Evolutionary conservation across 2,888 invertebrate genomes (phyloP).

Genomic region (Sarcophaga variegata): DNA sequence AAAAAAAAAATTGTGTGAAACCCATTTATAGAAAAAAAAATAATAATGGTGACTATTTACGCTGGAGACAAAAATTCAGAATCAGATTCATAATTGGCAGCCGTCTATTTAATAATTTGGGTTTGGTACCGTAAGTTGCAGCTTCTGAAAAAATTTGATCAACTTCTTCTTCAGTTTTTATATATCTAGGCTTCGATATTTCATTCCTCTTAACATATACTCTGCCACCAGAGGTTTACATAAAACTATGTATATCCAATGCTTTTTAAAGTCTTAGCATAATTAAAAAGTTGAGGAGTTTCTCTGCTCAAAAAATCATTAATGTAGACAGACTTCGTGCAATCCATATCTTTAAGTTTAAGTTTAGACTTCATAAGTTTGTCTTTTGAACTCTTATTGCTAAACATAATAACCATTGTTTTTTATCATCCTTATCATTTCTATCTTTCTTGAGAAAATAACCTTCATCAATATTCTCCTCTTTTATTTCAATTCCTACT

Average conservation of each 20-base stretch:
- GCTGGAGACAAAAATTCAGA: neutral
- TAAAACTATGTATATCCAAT: neutral
- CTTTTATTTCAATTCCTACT: too few species aligned
- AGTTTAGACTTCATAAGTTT: neutral
- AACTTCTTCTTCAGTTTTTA: neutral
- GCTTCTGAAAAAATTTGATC: neutral
- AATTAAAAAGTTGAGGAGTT: neutral
- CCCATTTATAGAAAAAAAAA: neutral
- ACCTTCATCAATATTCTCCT: too few species aligned
- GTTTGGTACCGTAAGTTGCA: neutral
- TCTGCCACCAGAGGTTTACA: constrained; percentile 1
- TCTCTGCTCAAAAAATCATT: constrained; percentile 18
- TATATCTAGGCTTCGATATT: constrained; percentile 11
- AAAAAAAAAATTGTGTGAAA: too few species aligned
- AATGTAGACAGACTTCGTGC: too few species aligned
- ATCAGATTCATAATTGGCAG: constrained; percentile 1
- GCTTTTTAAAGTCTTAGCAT: constrained; percentile 11
- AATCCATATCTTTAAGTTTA: too few species aligned
- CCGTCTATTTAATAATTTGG: neutral
- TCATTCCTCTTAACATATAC: neutral
- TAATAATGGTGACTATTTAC: neutral
- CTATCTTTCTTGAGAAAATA: too few species aligned
- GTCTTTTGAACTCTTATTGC: too few species aligned
- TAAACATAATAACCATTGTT: too few species aligned
- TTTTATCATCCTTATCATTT: too few species aligned